Conservation (phyloP, 1,140 invertebrate species). For the Heterodera carotae region DNA sequence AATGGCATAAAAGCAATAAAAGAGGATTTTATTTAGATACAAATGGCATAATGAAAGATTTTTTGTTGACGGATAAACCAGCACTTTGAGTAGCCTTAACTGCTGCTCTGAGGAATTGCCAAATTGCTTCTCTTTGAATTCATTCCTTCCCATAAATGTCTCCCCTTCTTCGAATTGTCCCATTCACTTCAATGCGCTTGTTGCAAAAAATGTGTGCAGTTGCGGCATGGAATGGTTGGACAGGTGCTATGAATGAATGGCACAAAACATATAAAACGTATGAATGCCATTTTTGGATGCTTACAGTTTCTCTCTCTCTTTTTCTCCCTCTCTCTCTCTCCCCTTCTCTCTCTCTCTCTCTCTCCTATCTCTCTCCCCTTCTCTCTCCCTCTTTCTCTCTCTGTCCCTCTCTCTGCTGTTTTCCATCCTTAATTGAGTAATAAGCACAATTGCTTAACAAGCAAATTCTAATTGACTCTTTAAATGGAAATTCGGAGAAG, state of each 20-base stretch:
- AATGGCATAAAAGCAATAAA: slow-evolving; percentile 13
- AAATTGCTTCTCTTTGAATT: background rate
- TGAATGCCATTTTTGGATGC: background rate
- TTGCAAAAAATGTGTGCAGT: background rate
- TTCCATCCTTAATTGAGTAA: too few species aligned
- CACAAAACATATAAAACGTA: background rate
- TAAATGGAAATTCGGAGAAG: too few species aligned
- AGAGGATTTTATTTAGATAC: slow-evolving; percentile 6
- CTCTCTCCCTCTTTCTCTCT: too few species aligned
- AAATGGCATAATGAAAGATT: background rate
- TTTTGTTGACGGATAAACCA: background rate
- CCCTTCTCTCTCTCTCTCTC: too few species aligned
- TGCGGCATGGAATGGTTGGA: background rate
- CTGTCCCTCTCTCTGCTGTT: background rate
- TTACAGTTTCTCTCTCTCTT: background rate
- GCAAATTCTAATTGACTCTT: too few species aligned
- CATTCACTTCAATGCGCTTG: background rate
- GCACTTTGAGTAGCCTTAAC: background rate
- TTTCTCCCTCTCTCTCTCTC: too few species aligned
- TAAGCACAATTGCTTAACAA: too few species aligned
- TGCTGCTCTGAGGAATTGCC: background rate
- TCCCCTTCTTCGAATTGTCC: background rate
- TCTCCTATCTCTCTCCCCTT: too few species aligned
- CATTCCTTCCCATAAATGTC: background rate
- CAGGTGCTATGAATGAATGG: background rate